Base-by-base conservation (phyloP, 2,797 vertebrate species). In the Anableps anableps region DNA sequence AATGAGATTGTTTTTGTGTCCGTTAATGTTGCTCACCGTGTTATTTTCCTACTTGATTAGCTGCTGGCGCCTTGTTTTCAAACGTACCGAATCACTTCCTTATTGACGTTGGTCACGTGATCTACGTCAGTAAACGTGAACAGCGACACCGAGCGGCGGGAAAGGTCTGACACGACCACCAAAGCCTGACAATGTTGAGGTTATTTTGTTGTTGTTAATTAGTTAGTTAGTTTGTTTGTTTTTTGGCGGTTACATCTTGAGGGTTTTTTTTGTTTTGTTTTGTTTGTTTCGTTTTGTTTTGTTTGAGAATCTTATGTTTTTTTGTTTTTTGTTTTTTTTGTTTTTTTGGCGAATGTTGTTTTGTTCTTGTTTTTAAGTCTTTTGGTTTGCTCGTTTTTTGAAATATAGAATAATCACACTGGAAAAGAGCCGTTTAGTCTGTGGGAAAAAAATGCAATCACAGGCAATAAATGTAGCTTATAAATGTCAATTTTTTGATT, bases 41-140 rank as follows among this genome's bases (percentile, higher is more conserved):
- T 72, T 0, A 29, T 19, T 7, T 5, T 43, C 17, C 43, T 19
- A 38, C 13, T 1, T 0, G 0, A 5, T 14, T 0, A 4, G 51
- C 41, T 2, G 74, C n/a, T 80, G 79, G 74, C 90, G 92, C 84
- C 66, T 71, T 80, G 50, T 64, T 4, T 89, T 92, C 68, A 88
- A 91, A 90, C 21, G n/a, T n/a, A 1, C 38, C 5, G 0, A 13
- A 6, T 4, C 75, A 86, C 81, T 88, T 91, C 87, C 88, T 36
- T 74, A 80, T 88, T 89, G 66, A 87, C 80, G 38, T 34, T 0
- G 0, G 86, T 87, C 75, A 91, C 87, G 58, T 90, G 84, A 76
- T n/a, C 77, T n/a, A 53, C 23, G 45, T 1, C 9, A 5, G 2
- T 0, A 0, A 0, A 45, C 0, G 0, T 0, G 1, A 72, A 66